Percentiles rank a stretch among this genome's conserved stretches.
Evolutionary conservation across 2,888 invertebrate genomes (phyloP).

Genomic region (Drosophila acutilabella): DNA sequence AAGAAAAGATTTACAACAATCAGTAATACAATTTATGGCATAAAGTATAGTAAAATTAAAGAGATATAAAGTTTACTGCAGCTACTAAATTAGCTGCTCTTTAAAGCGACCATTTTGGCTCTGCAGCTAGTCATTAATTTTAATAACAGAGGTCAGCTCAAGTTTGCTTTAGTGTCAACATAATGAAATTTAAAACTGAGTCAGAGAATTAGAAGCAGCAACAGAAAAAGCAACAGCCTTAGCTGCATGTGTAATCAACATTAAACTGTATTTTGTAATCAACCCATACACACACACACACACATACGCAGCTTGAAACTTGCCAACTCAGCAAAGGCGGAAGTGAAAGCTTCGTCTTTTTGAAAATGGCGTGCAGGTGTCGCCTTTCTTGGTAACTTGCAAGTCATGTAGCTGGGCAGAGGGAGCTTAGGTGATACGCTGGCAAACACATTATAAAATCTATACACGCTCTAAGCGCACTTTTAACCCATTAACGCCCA

Average conservation of each 20-base stretch:
- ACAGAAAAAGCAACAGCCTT: slow-evolving; percentile 28
- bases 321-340: slow-evolving; percentile 73
- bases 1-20: no score
- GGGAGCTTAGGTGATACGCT: slow-evolving; percentile 8
- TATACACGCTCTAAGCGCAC: slow-evolving; percentile 78
- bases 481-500: slow-evolving; percentile 80
- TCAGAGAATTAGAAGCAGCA: slow-evolving; percentile 21
- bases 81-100: neutral
- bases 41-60: no score
- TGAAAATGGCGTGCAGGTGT: slow-evolving; percentile 74
- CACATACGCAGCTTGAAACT: slow-evolving; percentile 46
- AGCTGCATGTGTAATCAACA: slow-evolving; percentile 75
- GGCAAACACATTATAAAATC: slow-evolving; percentile 77
- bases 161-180: slow-evolving; percentile 68
- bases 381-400: slow-evolving; percentile 65
- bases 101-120: slow-evolving; percentile 17
- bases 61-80: neutral
- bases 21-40: no score
- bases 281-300: slow-evolving; percentile 53
- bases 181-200: slow-evolving; percentile 57
- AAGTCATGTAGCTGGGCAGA: slow-evolving; percentile 56
- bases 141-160: slow-evolving; percentile 23
- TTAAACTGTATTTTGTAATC: slow-evolving; percentile 80
- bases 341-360: slow-evolving; percentile 66
- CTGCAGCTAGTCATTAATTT: slow-evolving; percentile 1